Base-by-base conservation (phyloP, 2,888 invertebrate genomes). In the Mamestra brassicae region DNA sequence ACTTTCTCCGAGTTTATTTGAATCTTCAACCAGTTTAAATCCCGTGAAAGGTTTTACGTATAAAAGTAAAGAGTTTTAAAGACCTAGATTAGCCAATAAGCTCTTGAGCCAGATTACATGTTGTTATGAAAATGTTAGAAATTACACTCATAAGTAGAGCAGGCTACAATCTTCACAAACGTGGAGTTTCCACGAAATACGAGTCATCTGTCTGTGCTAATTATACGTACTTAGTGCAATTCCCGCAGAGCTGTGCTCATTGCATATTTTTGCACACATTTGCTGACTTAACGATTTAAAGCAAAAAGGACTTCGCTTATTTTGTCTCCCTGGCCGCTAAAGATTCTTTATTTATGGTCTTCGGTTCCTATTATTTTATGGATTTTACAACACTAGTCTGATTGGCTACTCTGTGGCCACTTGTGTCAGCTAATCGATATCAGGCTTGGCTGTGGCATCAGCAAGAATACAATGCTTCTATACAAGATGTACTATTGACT, bases 1-100 rank as follows among this genome's bases (percentile, higher is more conserved):
- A 71, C 69, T 77, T 83, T 77, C 17, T 61, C 13, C 3, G 26
- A 83, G 57, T 70, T 74, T 63, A 65, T 58, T 74, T 64, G 57
- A 63, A 63, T 64, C 61, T 72, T 61, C 34, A 71, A 57, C 26
- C 68, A 50, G 52, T 68, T 70, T 64, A 58, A 75, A 71, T 69
- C 65, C 64, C 17, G 11, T 69, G 47, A 77, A 70, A 67, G 64
- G 63, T 70, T 72, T 52, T 58, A 52, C 36, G 11, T 54, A 68
- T 26, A 60, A 62, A 63, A 55, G 47, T 61, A 47, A 65, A 45
- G 45, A 50, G 57, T 68, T 69, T 58, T 45, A 55, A 47, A 71
- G 38, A 55, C 26, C 10, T 50, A 58, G 15, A 15, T 54, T 52
- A 52, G 36, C 34, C 11, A 52, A 50, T 52, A n/a, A 15, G 5